A percentile compares a stretch with the other conserved stretches of the same genome.
These are phyloP conservation scores for Cheilosia scutellata DNA, from an alignment of 2,888 invertebrate genomes.

Conservation along the genomic window DNA sequence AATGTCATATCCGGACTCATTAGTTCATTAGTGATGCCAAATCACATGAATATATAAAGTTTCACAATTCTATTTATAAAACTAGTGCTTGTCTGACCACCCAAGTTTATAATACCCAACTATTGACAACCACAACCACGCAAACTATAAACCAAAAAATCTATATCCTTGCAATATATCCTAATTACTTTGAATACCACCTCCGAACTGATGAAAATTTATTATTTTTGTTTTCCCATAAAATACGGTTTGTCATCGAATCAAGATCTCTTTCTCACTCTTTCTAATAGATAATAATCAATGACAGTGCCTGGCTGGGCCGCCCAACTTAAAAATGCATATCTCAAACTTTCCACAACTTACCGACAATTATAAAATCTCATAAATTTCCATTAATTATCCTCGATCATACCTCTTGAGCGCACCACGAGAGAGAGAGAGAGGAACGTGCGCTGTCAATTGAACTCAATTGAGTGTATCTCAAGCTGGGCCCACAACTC, in stretches of 20 bases:
- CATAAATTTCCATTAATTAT: conserved; percentile 76
- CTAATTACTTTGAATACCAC: neutral
- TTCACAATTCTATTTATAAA: too few species aligned
- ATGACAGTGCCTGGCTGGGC: conserved; percentile 56
- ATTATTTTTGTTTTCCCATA: conserved; percentile 37
- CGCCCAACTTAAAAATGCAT: conserved; percentile 64
- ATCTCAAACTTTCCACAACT: conserved; percentile 73
- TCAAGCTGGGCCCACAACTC: conserved; percentile 49
- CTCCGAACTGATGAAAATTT: conserved; percentile 8
- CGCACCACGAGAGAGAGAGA: neutral
- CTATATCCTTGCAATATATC: neutral
- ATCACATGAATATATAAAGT: too few species aligned
- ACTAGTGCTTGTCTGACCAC: too few species aligned
- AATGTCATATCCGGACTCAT: too few species aligned
- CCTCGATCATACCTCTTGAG: conserved; percentile 54
- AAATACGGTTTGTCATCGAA: conserved; percentile 58
- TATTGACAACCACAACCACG: too few species aligned
- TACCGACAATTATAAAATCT: conserved; percentile 70
- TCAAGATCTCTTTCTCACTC: conserved; percentile 31
- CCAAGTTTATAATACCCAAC: too few species aligned
- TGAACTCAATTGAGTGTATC: conserved; percentile 61
- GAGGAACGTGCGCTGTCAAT: conserved; percentile 59
- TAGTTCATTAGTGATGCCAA: too few species aligned
- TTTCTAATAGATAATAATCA: conserved; percentile 45
- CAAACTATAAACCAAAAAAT: too few species aligned